Evolutionary conservation across 2,113 vertebrate genomes (phyloP).

Genomic region (Helogale parvula): DNA sequence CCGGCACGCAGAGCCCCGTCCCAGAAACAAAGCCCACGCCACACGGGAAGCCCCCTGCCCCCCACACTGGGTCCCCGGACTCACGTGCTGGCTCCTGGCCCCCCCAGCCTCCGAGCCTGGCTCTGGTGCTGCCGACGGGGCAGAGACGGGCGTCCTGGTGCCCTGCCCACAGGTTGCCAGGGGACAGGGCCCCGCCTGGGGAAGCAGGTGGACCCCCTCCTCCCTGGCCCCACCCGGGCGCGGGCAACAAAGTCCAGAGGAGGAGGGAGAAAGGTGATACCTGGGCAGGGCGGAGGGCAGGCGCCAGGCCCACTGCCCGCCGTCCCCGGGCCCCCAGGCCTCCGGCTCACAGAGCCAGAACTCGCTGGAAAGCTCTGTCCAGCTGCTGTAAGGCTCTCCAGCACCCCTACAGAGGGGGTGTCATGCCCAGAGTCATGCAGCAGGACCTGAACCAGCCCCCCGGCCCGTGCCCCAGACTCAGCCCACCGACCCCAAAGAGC

Average conservation of each 20-base stretch:
- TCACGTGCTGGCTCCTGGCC: background rate
- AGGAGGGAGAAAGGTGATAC: conserved; percentile 60
- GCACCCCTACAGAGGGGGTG: background rate
- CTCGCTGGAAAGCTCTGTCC: too few species aligned
- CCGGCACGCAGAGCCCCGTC: rapidly evolving
- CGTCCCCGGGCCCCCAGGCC: background rate
- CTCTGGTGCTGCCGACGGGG: background rate
- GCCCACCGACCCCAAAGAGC: background rate
- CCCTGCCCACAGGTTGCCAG: conserved; percentile 48
- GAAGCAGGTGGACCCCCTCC: conserved; percentile 43
- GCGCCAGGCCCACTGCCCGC: background rate
- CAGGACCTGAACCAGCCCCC: background rate
- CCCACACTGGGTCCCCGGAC: rapidly evolving
- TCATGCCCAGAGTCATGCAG: background rate
- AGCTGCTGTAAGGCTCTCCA: background rate
- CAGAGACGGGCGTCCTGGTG: background rate
- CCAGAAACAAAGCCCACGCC: background rate
- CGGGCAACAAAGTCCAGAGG: conserved; percentile 67
- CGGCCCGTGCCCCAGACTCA: background rate
- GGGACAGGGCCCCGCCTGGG: conserved; percentile 27
- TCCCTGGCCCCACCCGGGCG: conserved; percentile 21
- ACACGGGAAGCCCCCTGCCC: rapidly evolving
- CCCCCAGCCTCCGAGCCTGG: background rate
- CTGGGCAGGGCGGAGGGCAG: background rate
- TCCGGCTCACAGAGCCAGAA: background rate